A percentile compares a stretch with the other conserved stretches of the same genome.
phyloP scores from a whole-genome alignment of 2,113 vertebrate species.

The Galbula dea region DNA sequence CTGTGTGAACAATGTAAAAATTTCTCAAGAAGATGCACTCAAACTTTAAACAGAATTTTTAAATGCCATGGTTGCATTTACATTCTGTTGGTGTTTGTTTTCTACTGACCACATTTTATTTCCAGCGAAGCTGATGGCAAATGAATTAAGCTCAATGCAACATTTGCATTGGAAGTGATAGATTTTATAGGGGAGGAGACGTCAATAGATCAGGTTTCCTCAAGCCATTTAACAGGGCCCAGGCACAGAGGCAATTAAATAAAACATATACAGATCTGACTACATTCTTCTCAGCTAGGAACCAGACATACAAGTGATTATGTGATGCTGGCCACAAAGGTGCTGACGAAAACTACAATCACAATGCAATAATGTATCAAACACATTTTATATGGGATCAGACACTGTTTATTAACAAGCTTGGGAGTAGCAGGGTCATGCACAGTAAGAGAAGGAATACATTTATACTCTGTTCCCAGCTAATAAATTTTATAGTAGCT shows the following conservation, averaged over 20 bases:
- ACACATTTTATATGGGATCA: not conserved
- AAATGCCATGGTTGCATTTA: not conserved
- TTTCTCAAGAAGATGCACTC: not conserved
- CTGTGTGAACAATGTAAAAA: not conserved
- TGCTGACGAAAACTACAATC: conserved; percentile 39
- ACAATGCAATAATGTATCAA: not conserved
- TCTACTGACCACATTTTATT: not conserved
- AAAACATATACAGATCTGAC: not conserved
- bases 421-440: not conserved
- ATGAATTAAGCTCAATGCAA: conserved; percentile 18
- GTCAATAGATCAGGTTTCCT: conserved; percentile 35
- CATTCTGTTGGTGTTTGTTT: not conserved
- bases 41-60: not conserved
- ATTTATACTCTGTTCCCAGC: conserved; percentile 26
- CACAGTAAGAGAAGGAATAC: conserved; percentile 5
- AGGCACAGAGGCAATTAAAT: conserved; percentile 44
- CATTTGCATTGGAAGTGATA: conserved; percentile 18
- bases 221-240: not conserved
- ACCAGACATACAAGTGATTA: not conserved
- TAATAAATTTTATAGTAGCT: conserved; percentile 54
- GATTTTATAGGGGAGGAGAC: conserved; percentile 30
- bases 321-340: not conserved
- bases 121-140: not conserved
- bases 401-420: conserved; percentile 33
- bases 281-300: not conserved